These are phyloP conservation scores for Cossypha dichroa DNA, from an alignment of 2,797 vertebrate species.

Conservation along the genomic window DNA sequence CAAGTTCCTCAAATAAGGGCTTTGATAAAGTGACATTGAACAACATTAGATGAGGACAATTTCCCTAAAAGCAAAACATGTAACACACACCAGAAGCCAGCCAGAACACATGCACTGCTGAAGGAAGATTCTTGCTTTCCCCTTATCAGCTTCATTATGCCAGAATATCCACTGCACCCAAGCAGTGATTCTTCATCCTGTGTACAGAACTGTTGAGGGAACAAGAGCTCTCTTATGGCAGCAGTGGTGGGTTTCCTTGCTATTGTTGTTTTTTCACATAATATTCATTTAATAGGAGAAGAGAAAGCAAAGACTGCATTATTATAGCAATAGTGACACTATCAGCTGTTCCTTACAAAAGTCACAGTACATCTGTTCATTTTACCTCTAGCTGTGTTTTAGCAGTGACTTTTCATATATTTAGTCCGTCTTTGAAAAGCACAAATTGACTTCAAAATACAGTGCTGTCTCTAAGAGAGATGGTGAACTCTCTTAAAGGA, in stretches of 20 bases:
- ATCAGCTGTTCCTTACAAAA: neutral
- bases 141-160: neutral
- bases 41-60: neutral
- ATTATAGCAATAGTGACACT: neutral
- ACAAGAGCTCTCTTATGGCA: neutral
- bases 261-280: neutral
- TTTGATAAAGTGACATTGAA: conserved; percentile 60
- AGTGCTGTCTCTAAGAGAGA: neutral
- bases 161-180: neutral
- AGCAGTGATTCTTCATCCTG: neutral
- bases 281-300: neutral
- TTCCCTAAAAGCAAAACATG: neutral
- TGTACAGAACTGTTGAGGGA: neutral
- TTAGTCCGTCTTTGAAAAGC: neutral
- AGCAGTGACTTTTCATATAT: neutral
- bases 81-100: neutral
- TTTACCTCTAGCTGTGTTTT: neutral
- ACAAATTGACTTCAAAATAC: neutral
- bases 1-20: conserved; percentile 53
- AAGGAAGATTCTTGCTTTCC: neutral
- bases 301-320: neutral
- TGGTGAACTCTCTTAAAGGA: neutral
- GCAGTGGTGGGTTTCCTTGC: neutral
- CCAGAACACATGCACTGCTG: neutral
- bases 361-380: neutral